A percentile compares a stretch with the other conserved stretches of the same genome.
These are phyloP conservation scores for Pelusios castaneus DNA, from an alignment of 2,113 vertebrate genomes.

Conservation along the genomic window DNA sequence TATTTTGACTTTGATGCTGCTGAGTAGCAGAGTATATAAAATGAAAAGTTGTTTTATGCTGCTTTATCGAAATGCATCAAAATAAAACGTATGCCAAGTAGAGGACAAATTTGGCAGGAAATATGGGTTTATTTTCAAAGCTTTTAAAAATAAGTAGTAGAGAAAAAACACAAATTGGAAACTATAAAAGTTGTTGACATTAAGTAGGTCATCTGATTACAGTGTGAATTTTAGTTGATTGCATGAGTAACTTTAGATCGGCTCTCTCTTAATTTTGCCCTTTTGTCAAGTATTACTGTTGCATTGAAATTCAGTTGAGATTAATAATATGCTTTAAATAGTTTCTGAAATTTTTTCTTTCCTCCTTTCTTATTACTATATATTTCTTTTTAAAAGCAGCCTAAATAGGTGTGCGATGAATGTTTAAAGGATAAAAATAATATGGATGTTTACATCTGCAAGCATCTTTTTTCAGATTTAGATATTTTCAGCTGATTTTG, in stretches of 20 bases:
- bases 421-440: neutral
- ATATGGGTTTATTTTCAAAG: neutral
- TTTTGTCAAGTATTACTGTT: neutral
- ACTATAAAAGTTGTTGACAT: neutral
- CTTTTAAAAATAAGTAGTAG: neutral
- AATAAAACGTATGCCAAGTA: neutral
- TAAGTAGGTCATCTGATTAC: neutral
- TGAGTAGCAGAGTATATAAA: neutral
- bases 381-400: neutral
- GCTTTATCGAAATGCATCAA: neutral
- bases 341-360: neutral
- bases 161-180: neutral
- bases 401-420: neutral
- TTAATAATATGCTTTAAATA: accelerated
- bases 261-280: neutral
- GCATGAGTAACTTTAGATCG: neutral
- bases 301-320: neutral
- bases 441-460: neutral
- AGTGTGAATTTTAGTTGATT: neutral
- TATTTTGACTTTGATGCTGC: neutral
- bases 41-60: neutral
- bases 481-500: neutral
- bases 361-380: neutral
- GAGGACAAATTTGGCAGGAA: neutral
- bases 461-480: neutral